These are phyloP conservation scores for Sciurus niger DNA, from an alignment of 2,113 vertebrate species.

Conservation along the genomic window DNA sequence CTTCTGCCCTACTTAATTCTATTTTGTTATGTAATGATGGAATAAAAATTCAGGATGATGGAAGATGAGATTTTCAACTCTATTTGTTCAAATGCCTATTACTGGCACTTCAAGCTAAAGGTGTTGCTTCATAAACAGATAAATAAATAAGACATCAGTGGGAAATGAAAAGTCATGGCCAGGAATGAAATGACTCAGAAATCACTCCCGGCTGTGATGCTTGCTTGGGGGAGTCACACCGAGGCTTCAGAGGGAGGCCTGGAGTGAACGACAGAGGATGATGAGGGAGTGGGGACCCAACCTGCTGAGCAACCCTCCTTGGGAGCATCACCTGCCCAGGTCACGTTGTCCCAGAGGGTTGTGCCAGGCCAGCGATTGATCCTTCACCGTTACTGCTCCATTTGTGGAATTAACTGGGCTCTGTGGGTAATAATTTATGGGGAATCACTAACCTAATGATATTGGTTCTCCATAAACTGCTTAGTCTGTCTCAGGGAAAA, in stretches of 20 bases:
- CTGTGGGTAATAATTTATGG: conserved; percentile 84
- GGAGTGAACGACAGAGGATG: rapidly evolving
- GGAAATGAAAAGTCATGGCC: conserved; percentile 63
- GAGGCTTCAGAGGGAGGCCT: neutral
- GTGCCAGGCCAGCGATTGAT: conserved; percentile 60
- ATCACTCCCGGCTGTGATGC: neutral
- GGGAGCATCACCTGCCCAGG: neutral
- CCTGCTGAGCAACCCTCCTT: rapidly evolving
- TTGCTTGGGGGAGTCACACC: neutral
- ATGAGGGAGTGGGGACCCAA: neutral
- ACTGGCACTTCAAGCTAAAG: conserved; percentile 41
- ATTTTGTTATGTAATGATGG: conserved; percentile 79
- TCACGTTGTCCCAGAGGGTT: conserved; percentile 23
- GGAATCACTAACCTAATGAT: conserved; percentile 89
- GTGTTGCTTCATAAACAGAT: conserved; percentile 69
- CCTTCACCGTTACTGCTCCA: conserved; percentile 62
- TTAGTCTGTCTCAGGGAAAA: conserved; percentile 80
- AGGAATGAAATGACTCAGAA: conserved; percentile 67
- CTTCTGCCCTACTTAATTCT: neutral
- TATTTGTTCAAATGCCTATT: conserved; percentile 77
- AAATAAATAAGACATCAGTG: conserved; percentile 73
- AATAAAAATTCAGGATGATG: conserved; percentile 72
- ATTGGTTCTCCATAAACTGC: conserved; percentile 84
- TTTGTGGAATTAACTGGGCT: conserved; percentile 81
- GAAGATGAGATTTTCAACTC: conserved; percentile 43